phyloP scores from a whole-genome alignment of 2,113 vertebrate genomes.

The Mystacornis crossleyi region DNA sequence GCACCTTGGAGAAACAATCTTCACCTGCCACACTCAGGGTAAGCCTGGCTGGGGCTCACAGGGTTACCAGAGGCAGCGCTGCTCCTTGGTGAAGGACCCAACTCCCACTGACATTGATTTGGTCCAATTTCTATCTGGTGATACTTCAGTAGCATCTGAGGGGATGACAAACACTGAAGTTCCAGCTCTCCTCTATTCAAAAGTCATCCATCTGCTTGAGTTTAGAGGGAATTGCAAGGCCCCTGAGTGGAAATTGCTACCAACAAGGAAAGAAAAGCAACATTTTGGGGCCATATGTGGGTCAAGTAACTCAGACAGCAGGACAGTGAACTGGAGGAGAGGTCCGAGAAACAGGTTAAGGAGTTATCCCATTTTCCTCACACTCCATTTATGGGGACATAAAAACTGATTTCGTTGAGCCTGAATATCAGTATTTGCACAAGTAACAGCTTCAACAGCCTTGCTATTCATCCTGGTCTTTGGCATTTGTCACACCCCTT shows the following conservation, averaged over 20 bases:
- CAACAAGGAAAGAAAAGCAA: neutral
- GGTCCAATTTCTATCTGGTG: neutral
- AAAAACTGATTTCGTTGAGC: neutral
- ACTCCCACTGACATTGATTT: neutral
- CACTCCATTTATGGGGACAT: neutral
- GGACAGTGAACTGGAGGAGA: neutral
- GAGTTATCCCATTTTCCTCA: neutral
- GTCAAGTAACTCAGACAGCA: neutral
- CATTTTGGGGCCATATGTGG: fast-evolving
- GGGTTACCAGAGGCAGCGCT: neutral
- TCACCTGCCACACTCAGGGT: fast-evolving
- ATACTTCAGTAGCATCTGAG: neutral
- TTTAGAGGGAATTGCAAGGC: neutral
- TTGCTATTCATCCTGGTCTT: neutral
- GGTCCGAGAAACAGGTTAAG: neutral
- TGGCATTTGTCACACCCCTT: neutral
- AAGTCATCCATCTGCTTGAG: neutral
- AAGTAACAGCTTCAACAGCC: neutral
- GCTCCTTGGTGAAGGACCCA: neutral
- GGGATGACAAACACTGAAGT: neutral
- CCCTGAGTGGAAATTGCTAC: neutral
- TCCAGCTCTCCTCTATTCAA: neutral
- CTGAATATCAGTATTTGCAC: neutral
- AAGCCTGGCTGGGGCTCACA: neutral
- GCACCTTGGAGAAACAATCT: neutral